Evolutionary conservation across 2,113 vertebrate genomes (phyloP), one percentile per base, ranked within the genome.

Genomic region (Mellivora capensis): DNA sequence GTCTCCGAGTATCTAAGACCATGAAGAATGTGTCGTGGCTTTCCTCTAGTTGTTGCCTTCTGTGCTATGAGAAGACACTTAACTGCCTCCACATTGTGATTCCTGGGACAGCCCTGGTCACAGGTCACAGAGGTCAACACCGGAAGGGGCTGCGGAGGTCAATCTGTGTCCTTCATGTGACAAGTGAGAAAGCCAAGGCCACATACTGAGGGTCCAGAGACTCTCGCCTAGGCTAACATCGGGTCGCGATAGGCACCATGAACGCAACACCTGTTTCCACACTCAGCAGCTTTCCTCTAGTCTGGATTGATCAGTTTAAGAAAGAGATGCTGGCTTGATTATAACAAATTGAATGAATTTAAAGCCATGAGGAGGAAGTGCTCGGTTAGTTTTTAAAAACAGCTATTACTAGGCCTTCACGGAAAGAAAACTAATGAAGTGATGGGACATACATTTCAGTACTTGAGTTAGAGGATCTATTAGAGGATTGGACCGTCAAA

Each of bases 61-160:
- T 77, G 49, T 52, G 10, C 34, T 79, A 80, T 37, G 44, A 91
- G 84, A 91, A 93, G 74, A 86, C 72, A 69, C 31, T 54, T 79
- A 44, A 52, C 47, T 37, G 31, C 15, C 18, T 91, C 49, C 54
- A 27, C 20, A 7, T 64, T 94, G 21, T 71, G 39, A 49, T 42
- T 91, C 59, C 13, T 4, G 49, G 74, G 47, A 52, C 14, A 81
- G 67, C 49, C 4, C 34, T 27, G 74, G 29, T 64, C 21, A 49
- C 39, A 74, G 96, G 77, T 57, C 25, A 39, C 20, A 49, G 52
- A 61, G 29, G 39, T 84, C 39, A 80, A 57, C 85, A 29, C 64
- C 61, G 2, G 67, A 39, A 90, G 57, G 57, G 61, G 18, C 64
- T 54, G 27, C 62, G 57, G 76, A 44, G 52, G 4, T 67, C 59